Conservation (phyloP, 2,113 vertebrate genomes). For the Dasypus novemcinctus region DNA sequence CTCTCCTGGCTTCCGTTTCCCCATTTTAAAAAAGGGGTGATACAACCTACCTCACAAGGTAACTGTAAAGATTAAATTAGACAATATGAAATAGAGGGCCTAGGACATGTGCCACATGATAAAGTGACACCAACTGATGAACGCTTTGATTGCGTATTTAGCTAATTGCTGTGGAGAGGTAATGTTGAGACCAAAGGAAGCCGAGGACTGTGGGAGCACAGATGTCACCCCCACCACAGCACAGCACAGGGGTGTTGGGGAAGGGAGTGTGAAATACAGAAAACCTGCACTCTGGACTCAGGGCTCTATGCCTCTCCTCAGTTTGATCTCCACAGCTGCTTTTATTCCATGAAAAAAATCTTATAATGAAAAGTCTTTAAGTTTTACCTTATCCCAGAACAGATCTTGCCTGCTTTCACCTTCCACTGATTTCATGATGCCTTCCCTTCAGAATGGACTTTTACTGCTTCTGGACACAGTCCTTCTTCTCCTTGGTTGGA, state of each 20-base stretch:
- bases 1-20: not conserved
- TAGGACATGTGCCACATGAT: not conserved
- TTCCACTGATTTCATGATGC: not conserved
- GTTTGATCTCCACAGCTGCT: not conserved
- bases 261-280: not conserved
- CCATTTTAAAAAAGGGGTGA: not conserved
- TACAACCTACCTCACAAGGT: not conserved
- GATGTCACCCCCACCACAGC: too few relatives aligned
- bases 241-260: not conserved
- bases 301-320: not conserved
- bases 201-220: not conserved
- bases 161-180: not conserved
- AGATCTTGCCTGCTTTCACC: not conserved
- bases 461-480: not conserved
- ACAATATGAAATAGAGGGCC: not conserved
- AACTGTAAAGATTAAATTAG: not conserved
- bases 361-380: not conserved
- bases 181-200: not conserved
- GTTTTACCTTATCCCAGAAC: not conserved
- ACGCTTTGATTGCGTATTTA: not conserved
- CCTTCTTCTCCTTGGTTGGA: not conserved
- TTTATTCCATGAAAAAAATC: not conserved
- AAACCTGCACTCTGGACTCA: not conserved
- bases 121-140: not conserved
- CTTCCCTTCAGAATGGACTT: not conserved